Base-by-base conservation (phyloP, 2,113 vertebrate genomes). In the Motacilla alba region DNA sequence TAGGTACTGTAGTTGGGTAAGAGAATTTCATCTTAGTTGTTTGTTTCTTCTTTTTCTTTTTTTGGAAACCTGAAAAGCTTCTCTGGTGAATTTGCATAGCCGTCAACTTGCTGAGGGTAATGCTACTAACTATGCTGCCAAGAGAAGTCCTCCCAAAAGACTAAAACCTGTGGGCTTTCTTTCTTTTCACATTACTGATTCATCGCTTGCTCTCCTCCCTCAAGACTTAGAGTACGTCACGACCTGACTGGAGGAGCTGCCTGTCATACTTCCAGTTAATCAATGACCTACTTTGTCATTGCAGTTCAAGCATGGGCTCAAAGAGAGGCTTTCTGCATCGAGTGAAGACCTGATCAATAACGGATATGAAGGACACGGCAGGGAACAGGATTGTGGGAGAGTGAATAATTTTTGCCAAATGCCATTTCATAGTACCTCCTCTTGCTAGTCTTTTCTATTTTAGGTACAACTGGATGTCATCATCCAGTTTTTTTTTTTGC, bases 401-500 rank as follows among this genome's bases (percentile, higher is more conserved):
- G 89, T 53, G 76, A 94, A 92, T 28, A 84, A 87, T 80, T 96
- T 98, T 98, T 83, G 86, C 68, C 91, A 95, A 96, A 97, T 96
- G 94, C 95, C 89, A 94, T 68, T 94, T 95, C 82, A 70, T 79
- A 70, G 95, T 94, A 79, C 76, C 74, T 95, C 66, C 85, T 74
- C 79, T 96, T 91, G 68, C 76, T 92, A 91, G 86, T 58, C 59
- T 93, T 79, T 68, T 89, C 82, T 94, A 78, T 97, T 96, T 96
- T 94, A 56, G 88, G 89, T 86, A 77, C 60, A 77, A 83, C 37
- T 66, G 81, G 62, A 82, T 95, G 64, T 90, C 95, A 58, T 90
- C 74, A 64, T 90, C 94, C 82, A 46, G 33, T 93, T 94, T 95
- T 58, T 95, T 58, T 21, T 86, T 94, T 92, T 88, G 90, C 86